These are phyloP conservation scores for Cantharis flavilabris DNA, from an alignment of 2,888 invertebrate genomes.

Conservation along the genomic window DNA sequence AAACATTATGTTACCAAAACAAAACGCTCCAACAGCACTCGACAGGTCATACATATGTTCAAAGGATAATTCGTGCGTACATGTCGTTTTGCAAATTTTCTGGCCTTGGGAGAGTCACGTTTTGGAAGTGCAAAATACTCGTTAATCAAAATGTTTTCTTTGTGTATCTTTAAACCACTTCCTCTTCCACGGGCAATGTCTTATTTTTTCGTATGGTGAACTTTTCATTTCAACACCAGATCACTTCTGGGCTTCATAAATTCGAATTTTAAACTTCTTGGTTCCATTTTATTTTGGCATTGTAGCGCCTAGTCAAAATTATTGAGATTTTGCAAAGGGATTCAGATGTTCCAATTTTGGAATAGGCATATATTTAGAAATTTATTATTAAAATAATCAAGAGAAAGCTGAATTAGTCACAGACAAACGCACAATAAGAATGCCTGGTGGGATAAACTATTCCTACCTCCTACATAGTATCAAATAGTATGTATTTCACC, in stretches of 20 bases:
- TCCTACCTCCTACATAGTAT: background rate
- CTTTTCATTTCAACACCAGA: background rate
- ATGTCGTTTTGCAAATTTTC: background rate
- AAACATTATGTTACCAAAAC: background rate
- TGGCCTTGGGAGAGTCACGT: background rate
- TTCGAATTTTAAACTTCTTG: too few relatives aligned
- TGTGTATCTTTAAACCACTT: background rate
- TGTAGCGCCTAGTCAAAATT: too few relatives aligned
- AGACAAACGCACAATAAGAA: background rate
- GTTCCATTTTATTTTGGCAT: too few relatives aligned
- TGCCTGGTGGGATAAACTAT: background rate
- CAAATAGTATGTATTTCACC: too few relatives aligned
- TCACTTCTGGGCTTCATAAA: background rate
- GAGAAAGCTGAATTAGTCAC: background rate
- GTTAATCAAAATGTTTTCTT: background rate
- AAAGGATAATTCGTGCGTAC: background rate
- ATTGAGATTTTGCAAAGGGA: too few relatives aligned
- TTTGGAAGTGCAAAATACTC: background rate
- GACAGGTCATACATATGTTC: background rate
- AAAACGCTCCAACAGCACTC: background rate
- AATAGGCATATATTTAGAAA: too few relatives aligned
- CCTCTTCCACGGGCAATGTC: background rate
- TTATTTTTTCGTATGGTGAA: background rate
- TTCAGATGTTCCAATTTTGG: too few relatives aligned
- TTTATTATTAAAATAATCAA: background rate